phyloP scores from a whole-genome alignment of 1,140 invertebrate genomes.

The Aphidius gifuensis region DNA sequence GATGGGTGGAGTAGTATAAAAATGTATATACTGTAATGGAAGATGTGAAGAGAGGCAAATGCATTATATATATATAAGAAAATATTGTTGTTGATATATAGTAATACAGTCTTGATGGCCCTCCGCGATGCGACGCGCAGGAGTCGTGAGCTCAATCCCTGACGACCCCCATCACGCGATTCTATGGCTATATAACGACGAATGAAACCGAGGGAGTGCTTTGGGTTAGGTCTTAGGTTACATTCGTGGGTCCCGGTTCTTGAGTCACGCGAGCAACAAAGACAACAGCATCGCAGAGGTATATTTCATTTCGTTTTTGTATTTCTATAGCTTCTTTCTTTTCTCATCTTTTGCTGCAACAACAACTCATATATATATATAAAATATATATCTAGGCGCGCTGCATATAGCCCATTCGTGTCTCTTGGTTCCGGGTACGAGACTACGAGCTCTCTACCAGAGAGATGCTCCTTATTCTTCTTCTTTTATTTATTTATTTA shows the following conservation, averaged over 20 bases:
- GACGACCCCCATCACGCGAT: constrained; percentile 27
- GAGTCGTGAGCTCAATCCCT: constrained; percentile 29
- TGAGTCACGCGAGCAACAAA: constrained; percentile 29
- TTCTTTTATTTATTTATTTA: constrained; percentile 3
- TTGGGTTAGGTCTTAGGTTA: constrained; percentile 28
- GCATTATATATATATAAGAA: no score
- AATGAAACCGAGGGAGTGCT: constrained; percentile 5
- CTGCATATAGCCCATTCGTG: constrained; percentile 9
- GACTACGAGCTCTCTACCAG: constrained; percentile 17
- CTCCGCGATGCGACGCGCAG: constrained; percentile 21
- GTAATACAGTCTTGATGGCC: constrained; percentile 5
- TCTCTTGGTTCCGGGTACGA: constrained; percentile 21
- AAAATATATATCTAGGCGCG: no score
- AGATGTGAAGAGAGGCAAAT: no score
- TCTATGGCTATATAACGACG: constrained; percentile 3
- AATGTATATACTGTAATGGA: no score
- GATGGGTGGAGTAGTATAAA: no score
- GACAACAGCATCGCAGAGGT: constrained; percentile 22
- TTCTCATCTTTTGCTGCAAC: constrained; percentile 5
- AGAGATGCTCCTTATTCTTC: constrained; percentile 8
- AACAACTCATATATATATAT: not conserved
- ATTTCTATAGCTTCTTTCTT: constrained; percentile 9
- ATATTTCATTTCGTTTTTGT: constrained; percentile 17
- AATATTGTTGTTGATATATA: no score
- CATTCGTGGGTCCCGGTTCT: constrained; percentile 29